These are phyloP conservation scores for Netelia melanura DNA, from an alignment of 2,888 invertebrate genomes.

Conservation along the genomic window DNA sequence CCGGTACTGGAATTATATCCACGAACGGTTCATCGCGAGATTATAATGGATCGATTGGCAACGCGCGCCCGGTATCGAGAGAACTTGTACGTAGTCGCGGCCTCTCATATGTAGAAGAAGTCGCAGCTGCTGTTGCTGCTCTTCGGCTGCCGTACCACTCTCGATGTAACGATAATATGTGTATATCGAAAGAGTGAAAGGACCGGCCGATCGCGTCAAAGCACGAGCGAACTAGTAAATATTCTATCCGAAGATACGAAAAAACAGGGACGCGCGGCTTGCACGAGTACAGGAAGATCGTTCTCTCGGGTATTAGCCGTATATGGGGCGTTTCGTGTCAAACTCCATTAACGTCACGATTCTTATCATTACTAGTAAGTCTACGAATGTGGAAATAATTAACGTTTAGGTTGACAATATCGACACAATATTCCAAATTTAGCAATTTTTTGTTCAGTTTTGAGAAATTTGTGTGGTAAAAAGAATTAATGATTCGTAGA, in stretches of 20 bases:
- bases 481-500: too few relatives aligned
- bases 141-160: slow-evolving; percentile 7
- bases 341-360: too few relatives aligned
- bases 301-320: neutral
- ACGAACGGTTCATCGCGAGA: slow-evolving; percentile 69
- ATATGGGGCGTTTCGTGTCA: neutral
- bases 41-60: slow-evolving; percentile 69
- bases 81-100: neutral
- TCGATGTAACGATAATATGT: neutral
- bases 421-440: too few relatives aligned
- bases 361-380: too few relatives aligned
- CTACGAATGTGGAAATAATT: too few relatives aligned
- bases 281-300: slow-evolving; percentile 8
- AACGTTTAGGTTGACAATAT: too few relatives aligned
- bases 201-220: slow-evolving; percentile 18
- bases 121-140: slow-evolving; percentile 14
- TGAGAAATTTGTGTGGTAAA: too few relatives aligned
- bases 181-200: slow-evolving; percentile 33
- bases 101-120: slow-evolving; percentile 12
- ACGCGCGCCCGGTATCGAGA: slow-evolving; percentile 39
- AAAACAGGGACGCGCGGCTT: slow-evolving; percentile 15
- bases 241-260: slow-evolving; percentile 20
- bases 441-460: too few relatives aligned
- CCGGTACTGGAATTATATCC: slow-evolving; percentile 66
- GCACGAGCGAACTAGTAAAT: slow-evolving; percentile 31